Conservation (phyloP, 92 coral and sea anemone genomes). For the Meandrina meandrites region DNA sequence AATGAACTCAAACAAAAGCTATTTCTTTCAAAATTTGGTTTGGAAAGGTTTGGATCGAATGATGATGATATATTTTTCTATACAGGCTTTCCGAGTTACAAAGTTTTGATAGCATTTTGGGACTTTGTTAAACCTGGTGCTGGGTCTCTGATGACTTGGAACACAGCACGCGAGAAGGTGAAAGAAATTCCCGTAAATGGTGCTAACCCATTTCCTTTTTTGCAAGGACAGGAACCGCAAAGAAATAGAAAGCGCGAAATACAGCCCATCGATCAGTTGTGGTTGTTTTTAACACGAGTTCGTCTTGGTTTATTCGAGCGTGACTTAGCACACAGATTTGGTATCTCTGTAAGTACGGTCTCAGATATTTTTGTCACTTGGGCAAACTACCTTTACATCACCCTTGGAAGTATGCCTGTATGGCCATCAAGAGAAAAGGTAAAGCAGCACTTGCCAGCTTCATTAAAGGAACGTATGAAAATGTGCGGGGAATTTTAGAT, state of each 20-base stretch:
- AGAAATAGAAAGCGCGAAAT: conserved; percentile 37
- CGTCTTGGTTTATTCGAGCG: conserved; percentile 42
- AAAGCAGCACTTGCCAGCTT: conserved; percentile 33
- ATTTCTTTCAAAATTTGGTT: no score
- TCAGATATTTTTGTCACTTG: conserved; percentile 54
- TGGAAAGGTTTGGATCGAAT: no score
- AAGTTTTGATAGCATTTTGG: conserved; percentile 41
- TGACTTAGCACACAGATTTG: conserved; percentile 52
- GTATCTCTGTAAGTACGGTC: conserved; percentile 40
- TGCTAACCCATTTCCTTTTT: conserved; percentile 11
- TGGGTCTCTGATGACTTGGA: conserved; percentile 36
- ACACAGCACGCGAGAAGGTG: conserved; percentile 27
- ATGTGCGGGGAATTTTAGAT: conserved; percentile 45
- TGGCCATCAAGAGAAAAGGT: conserved; percentile 42
- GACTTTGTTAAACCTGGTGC: conserved; percentile 25
- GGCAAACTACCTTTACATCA: conserved; percentile 49
- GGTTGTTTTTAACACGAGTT: conserved; percentile 44
- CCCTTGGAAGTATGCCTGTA: conserved; percentile 49
- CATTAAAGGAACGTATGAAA: conserved; percentile 48
- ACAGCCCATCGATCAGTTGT: conserved; percentile 49
- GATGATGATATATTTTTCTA: conserved; percentile 32
- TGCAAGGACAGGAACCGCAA: conserved; percentile 27
- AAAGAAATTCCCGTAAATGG: not conserved
- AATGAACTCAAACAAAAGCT: no score
- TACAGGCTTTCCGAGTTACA: conserved; percentile 37